phyloP scores from a whole-genome alignment of 1,140 invertebrate genomes.

The Sitophilus oryzae region DNA sequence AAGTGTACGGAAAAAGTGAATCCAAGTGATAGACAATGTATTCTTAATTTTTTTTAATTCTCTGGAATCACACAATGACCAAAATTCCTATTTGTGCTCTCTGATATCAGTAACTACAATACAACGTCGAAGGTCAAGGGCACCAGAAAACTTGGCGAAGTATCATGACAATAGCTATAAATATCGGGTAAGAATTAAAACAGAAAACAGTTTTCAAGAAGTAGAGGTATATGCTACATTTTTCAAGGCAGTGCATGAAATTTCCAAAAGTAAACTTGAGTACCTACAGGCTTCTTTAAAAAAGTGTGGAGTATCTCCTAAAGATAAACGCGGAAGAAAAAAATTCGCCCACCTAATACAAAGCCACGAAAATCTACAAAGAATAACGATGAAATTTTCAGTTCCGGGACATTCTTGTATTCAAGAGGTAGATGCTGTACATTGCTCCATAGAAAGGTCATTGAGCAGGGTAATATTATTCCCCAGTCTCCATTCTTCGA shows the following conservation, averaged over 20 bases:
- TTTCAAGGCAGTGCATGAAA: constrained; percentile 3
- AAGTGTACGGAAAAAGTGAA: constrained; percentile 9
- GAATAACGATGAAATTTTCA: no score
- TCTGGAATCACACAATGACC: constrained; percentile 5
- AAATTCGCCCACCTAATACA: no score
- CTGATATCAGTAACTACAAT: constrained; percentile 4
- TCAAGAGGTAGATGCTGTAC: no score
- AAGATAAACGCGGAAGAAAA: constrained; percentile 12
- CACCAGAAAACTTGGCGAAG: constrained; percentile 2
- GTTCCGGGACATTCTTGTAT: no score
- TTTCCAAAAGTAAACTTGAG: constrained; percentile 13
- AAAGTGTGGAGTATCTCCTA: neutral
- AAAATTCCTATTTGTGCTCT: constrained; percentile 3
- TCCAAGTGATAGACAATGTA: no score
- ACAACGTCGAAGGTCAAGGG: constrained; percentile 4
- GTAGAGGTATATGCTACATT: neutral
- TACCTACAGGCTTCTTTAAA: constrained; percentile 9
- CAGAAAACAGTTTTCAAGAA: neutral
- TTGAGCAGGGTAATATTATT: no score
- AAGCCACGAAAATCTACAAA: no score
- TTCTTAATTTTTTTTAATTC: no score
- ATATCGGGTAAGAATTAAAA: neutral
- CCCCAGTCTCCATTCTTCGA: no score
- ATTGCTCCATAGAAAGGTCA: no score
- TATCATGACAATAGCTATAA: neutral